Evolutionary conservation across 2,888 invertebrate genomes (phyloP), one percentile per base, ranked within the genome.

Genomic region (Dynastes grantii): DNA sequence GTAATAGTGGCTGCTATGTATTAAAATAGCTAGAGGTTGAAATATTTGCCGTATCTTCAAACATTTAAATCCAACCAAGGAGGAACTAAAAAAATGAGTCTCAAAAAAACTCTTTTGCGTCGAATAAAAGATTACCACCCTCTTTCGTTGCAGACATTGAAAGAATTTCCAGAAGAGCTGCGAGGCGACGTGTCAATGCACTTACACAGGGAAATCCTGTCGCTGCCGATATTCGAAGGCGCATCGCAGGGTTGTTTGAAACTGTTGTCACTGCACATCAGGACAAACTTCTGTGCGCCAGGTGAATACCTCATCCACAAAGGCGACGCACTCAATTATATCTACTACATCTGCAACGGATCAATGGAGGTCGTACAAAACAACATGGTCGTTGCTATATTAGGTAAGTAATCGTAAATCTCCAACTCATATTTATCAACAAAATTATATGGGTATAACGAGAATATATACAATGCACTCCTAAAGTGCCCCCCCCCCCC

Each of bases 301-400:
- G 98, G 98, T 78, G 98, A 98, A 88, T 98, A 95, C 88, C 92
- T 98, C 67, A 95, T 98, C 63, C 98, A 98, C 90, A 96, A 95
- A 90, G 98, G 98, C 58, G 98, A 98, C 86, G 97, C 97, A 5
- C 92, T 98, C 40, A 95, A 95, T 80, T 97, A 97, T 87, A 96
- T 98, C 85, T 98, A 97, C 90, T 97, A 98, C 89, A 94, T 98
- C 82, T 98, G 97, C 90, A 98, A 98, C 87, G 98, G 98, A 5
- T 97, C 97, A 40, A 97, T 98, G 97, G 98, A 98, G 90, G 97
- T 98, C 64, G 95, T 98, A 85, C 97, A 98, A 88, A 95, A 97
- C 85, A 95, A 95, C 81, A 98, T 98, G 97, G 98, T 98, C 76
- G 98, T 98, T 27, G 98, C 98, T 79, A 98, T 98, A 85, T 91